Conservation (phyloP, 1,140 invertebrate genomes). For the Psix sp. region DNA sequence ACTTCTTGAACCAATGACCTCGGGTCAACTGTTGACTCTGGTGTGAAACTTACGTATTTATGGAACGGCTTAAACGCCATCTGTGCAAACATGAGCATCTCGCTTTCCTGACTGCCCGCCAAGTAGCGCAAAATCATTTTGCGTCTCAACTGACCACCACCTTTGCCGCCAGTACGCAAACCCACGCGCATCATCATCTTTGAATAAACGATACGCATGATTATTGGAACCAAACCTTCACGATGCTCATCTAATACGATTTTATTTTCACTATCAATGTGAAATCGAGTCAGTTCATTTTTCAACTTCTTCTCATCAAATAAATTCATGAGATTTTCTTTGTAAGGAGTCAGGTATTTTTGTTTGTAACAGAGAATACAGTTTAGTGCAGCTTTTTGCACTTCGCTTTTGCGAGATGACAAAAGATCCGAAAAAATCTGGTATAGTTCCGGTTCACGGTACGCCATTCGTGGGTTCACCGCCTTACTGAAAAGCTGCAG, state of each 20-base stretch:
- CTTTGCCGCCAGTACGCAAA: slow-evolving; percentile 84
- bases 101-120: slow-evolving; percentile 85
- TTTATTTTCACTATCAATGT: slow-evolving; percentile 83
- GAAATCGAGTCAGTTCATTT: slow-evolving; percentile 87
- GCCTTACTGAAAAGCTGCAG: slow-evolving; percentile 88
- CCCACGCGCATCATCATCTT: slow-evolving; percentile 90
- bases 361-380: slow-evolving; percentile 91
- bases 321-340: slow-evolving; percentile 84
- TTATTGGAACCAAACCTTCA: slow-evolving; percentile 84
- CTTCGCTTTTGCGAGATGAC: slow-evolving; percentile 83
- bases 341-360: slow-evolving; percentile 86
- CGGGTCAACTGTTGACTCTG: slow-evolving; percentile 67
- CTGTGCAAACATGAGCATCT: slow-evolving; percentile 87
- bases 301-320: slow-evolving; percentile 93
- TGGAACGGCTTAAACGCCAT: slow-evolving; percentile 89
- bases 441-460: slow-evolving; percentile 85
- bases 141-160: slow-evolving; percentile 82
- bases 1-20: slow-evolving; percentile 75
- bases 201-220: slow-evolving; percentile 92
- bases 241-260: slow-evolving; percentile 85
- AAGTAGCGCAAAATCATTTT: slow-evolving; percentile 89
- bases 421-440: slow-evolving; percentile 88
- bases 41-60: slow-evolving; percentile 79
- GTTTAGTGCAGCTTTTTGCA: slow-evolving; percentile 91
- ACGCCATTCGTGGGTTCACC: slow-evolving; percentile 87